Conservation (phyloP, 2,888 invertebrate genomes). For the Timandra comae region DNA sequence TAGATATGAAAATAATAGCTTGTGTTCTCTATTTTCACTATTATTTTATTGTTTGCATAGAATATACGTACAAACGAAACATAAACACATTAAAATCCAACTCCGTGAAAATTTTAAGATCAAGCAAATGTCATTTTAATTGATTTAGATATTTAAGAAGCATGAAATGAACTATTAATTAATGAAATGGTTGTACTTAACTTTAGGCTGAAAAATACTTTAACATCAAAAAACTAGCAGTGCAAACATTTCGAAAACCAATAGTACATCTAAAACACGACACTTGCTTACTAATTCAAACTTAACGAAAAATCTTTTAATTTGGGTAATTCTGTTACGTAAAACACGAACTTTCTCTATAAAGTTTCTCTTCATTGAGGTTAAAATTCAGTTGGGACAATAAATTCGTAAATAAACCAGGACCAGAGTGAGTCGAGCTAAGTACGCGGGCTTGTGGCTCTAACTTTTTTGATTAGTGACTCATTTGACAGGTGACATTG, state of each 20-base stretch:
- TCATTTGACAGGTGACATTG: neutral
- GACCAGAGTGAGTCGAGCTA: slow-evolving; percentile 5
- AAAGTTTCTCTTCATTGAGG: slow-evolving; percentile 16
- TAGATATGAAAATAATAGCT: too few relatives aligned
- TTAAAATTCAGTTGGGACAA: slow-evolving; percentile 27
- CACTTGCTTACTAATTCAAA: slow-evolving; percentile 37
- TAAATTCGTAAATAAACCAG: slow-evolving; percentile 22
- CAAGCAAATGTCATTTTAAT: too few relatives aligned
- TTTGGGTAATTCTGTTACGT: slow-evolving; percentile 38
- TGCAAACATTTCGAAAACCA: too few relatives aligned
- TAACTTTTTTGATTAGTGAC: slow-evolving; percentile 13
- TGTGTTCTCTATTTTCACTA: slow-evolving; percentile 19
- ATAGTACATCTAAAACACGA: neutral
- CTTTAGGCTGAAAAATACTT: too few relatives aligned
- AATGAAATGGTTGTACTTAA: too few relatives aligned
- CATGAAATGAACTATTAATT: too few relatives aligned
- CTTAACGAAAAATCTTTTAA: slow-evolving; percentile 48
- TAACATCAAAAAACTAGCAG: too few relatives aligned
- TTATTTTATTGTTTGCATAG: slow-evolving; percentile 13
- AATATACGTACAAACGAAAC: slow-evolving; percentile 18
- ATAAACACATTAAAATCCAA: too few relatives aligned
- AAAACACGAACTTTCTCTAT: slow-evolving; percentile 19
- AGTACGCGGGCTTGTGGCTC: slow-evolving; percentile 9
- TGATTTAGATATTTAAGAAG: too few relatives aligned
- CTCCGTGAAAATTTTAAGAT: too few relatives aligned